These are phyloP conservation scores for Periophthalmodon schlosseri DNA, from an alignment of 2,113 vertebrate species.

Conservation along the genomic window DNA sequence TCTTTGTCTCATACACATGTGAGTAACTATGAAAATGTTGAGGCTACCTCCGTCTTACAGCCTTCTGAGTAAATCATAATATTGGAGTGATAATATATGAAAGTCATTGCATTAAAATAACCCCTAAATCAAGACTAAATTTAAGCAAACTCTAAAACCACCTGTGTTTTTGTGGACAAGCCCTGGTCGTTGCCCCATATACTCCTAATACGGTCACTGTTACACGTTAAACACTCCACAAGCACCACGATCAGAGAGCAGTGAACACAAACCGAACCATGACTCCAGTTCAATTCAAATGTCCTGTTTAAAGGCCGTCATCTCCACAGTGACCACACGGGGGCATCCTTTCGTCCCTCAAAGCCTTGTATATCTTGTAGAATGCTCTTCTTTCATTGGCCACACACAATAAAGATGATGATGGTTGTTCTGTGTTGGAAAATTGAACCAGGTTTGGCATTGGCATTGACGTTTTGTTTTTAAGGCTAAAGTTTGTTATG, in stretches of 20 bases:
- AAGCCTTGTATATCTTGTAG: background rate
- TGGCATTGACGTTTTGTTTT: background rate
- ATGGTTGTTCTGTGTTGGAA: background rate
- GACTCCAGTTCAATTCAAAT: background rate
- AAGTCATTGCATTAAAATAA: no score
- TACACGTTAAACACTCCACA: background rate
- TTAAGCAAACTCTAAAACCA: background rate
- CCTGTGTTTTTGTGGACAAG: constrained; percentile 1
- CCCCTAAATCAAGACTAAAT: no score
- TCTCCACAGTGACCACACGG: background rate
- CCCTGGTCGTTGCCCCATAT: background rate
- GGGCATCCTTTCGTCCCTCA: background rate
- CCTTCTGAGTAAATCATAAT: no score
- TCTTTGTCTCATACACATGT: no score
- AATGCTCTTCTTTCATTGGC: background rate
- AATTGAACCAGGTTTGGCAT: background rate
- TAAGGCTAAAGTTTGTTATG: background rate
- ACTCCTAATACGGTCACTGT: background rate
- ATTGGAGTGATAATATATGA: no score
- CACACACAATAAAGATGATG: background rate
- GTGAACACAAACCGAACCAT: background rate
- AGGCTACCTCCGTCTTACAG: no score
- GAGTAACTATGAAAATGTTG: no score
- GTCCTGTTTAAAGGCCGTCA: background rate
- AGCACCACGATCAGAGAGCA: constrained; percentile 8